Percentiles rank a stretch among this genome's conserved stretches.
Conservation (phyloP, 2,797 vertebrate species). For the Liparis tanakae region DNA sequence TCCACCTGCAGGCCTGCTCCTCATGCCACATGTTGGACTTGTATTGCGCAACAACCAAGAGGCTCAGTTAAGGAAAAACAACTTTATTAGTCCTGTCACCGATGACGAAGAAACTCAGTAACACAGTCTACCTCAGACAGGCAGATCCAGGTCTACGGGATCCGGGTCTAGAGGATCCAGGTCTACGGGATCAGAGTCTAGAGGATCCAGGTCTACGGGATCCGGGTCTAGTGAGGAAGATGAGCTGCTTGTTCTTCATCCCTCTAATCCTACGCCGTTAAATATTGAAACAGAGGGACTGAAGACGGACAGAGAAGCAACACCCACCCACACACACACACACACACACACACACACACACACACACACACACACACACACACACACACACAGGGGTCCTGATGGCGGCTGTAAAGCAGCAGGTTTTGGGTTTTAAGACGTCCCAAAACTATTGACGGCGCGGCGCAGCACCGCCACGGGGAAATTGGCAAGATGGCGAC, state of each 20-base stretch:
- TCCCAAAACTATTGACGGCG: conserved; percentile 56
- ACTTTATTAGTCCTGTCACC: too few relatives aligned
- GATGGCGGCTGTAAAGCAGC: conserved; percentile 77
- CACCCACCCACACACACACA: conserved; percentile 30
- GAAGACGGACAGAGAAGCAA: conserved; percentile 35
- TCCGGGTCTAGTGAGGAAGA: neutral
- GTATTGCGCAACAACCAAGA: neutral
- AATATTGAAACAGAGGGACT: conserved; percentile 13
- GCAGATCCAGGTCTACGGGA: too few relatives aligned
- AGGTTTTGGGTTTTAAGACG: conserved; percentile 56
- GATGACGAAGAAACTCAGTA: neutral
- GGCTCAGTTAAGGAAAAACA: neutral
- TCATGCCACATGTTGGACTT: neutral
- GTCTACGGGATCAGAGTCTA: too few relatives aligned
- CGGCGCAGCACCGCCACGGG: conserved; percentile 42
- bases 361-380: conserved; percentile 32
- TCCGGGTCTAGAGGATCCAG: too few relatives aligned
- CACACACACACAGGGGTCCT: conserved; percentile 52
- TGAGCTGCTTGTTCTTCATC: neutral
- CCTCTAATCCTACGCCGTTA: neutral
- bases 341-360: conserved; percentile 11
- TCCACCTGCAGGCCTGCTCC: too few relatives aligned
- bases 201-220: too few relatives aligned
- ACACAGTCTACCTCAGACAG: neutral
- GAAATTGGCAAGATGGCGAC: conserved; percentile 79